Percentiles rank a stretch among this genome's conserved stretches.
Evolutionary conservation across 2,113 vertebrate genomes (phyloP).

Genomic region (Lagopus muta): DNA sequence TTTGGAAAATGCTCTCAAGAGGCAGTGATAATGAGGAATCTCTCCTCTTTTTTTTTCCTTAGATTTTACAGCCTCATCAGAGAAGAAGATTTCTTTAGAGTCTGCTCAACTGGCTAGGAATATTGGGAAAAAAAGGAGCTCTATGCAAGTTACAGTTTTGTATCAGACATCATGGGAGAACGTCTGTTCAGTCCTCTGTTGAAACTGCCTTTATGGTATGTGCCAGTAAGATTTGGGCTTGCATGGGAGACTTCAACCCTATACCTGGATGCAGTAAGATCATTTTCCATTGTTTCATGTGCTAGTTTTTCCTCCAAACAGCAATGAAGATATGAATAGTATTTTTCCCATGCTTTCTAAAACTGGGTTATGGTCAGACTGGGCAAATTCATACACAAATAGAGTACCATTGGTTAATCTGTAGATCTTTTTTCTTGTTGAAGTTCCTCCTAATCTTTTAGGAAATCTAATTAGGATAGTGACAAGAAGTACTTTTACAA

Average conservation of each 20-base stretch:
- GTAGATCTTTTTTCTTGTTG: background rate
- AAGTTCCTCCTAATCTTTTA: slow-evolving; percentile 23
- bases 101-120: background rate
- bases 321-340: slow-evolving; percentile 35
- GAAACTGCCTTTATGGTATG: background rate
- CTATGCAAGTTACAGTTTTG: background rate
- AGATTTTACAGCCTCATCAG: background rate
- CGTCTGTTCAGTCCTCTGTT: background rate
- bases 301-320: slow-evolving; percentile 24
- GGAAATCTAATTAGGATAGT: background rate
- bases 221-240: background rate
- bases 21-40: background rate
- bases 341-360: slow-evolving; percentile 61
- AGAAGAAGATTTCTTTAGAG: background rate
- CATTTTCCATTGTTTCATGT: background rate
- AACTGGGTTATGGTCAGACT: slow-evolving; percentile 46
- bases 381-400: slow-evolving; percentile 59
- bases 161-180: background rate
- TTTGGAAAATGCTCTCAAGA: background rate
- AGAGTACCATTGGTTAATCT: slow-evolving; percentile 21
- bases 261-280: slow-evolving; percentile 1
- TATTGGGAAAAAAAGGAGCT: background rate
- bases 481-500: background rate
- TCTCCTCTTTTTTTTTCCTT: background rate
- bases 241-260: slow-evolving; percentile 37